Conservation (phyloP, 2,113 vertebrate species). For the Ursus arctos region DNA sequence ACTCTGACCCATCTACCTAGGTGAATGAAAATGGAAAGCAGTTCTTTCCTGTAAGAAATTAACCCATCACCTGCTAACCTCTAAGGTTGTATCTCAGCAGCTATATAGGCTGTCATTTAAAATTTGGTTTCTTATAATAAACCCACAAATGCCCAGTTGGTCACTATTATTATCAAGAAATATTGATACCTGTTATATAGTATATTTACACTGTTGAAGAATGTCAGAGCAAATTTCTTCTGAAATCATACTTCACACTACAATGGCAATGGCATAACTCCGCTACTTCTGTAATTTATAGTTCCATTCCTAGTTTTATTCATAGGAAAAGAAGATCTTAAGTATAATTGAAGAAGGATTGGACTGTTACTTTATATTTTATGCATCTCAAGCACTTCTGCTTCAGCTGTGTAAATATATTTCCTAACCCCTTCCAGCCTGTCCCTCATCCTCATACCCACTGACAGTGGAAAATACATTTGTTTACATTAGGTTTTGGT, state of each 20-base stretch:
- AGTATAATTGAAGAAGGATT: not conserved
- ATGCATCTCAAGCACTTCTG: not conserved
- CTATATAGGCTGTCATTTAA: slow-evolving; percentile 33
- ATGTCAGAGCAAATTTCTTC: not conserved
- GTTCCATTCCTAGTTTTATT: not conserved
- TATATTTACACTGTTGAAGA: slow-evolving; percentile 2
- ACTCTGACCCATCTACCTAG: not conserved
- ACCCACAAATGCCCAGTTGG: not conserved
- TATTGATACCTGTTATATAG: not conserved
- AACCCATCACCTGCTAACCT: not conserved
- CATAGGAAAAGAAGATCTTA: not conserved
- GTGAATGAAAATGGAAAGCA: slow-evolving; percentile 50
- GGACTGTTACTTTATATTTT: not conserved
- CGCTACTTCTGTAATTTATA: not conserved
- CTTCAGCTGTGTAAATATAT: not conserved
- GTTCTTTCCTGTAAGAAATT: not conserved
- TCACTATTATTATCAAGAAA: slow-evolving; percentile 18
- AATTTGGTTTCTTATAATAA: not conserved
- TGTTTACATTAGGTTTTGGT: not conserved
- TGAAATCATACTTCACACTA: not conserved
- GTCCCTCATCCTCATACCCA: not conserved
- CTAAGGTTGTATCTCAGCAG: slow-evolving; percentile 2
- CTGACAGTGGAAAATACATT: not conserved
- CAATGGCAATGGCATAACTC: not conserved
- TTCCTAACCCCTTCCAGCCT: not conserved